phyloP scores from a whole-genome alignment of 53 echinoderm and acorn worm genomes.

The Echinarachnius parma region DNA sequence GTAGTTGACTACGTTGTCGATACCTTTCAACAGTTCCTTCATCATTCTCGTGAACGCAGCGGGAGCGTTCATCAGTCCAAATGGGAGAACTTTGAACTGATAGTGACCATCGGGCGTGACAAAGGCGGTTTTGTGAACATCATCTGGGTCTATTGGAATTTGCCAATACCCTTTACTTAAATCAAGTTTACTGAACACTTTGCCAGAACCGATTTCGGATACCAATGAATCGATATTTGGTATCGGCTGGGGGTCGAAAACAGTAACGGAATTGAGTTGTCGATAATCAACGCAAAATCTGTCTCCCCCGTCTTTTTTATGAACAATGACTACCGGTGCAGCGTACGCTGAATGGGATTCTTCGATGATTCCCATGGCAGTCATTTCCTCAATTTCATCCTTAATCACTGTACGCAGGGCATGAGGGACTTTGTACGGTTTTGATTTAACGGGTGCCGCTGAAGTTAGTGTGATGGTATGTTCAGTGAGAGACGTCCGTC shows the following conservation, averaged over 20 bases:
- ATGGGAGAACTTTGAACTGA: constrained; percentile 53
- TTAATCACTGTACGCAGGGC: not conserved
- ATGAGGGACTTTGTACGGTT: constrained; percentile 51
- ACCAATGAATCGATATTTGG: constrained; percentile 51
- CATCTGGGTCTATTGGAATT: constrained; percentile 40
- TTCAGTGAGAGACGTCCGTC: constrained; percentile 39
- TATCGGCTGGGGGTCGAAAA: constrained; percentile 60
- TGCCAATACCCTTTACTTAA: constrained; percentile 69
- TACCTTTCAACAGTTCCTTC: constrained; percentile 40
- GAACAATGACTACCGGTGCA: constrained; percentile 39
- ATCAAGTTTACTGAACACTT: constrained; percentile 51
- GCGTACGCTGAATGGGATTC: not conserved
- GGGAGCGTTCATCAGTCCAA: constrained; percentile 56
- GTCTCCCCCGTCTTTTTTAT: constrained; percentile 41
- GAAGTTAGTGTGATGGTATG: constrained; percentile 19
- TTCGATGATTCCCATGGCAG: constrained; percentile 30
- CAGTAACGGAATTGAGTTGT: constrained; percentile 36
- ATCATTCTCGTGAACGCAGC: constrained; percentile 53
- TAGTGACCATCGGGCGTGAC: constrained; percentile 49
- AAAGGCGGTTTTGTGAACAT: constrained; percentile 49
- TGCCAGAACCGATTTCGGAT: constrained; percentile 11
- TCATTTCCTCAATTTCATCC: constrained; percentile 27
- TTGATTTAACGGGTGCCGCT: constrained; percentile 22
- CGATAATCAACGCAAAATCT: constrained; percentile 51
- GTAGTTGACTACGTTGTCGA: constrained; percentile 41